These are phyloP conservation scores for Lasioglossum oenotherae DNA, from an alignment of 2,888 invertebrate species.

Conservation along the genomic window DNA sequence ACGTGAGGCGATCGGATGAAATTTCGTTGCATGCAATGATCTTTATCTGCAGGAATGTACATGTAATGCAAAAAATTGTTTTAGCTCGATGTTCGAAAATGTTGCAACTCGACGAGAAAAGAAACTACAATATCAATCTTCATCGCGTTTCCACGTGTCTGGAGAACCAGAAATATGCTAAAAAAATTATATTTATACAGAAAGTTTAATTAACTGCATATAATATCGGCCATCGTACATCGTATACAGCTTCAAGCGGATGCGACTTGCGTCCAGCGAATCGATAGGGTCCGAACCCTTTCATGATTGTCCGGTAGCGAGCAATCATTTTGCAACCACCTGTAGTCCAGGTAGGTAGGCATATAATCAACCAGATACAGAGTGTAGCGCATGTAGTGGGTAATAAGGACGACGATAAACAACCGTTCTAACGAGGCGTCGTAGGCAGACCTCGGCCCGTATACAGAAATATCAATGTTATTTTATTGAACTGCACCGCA, in stretches of 20 bases:
- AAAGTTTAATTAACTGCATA: background rate
- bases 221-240: background rate
- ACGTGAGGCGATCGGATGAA: background rate
- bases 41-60: background rate
- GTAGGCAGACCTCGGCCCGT: conserved; percentile 55
- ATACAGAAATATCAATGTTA: conserved; percentile 79
- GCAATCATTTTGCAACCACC: conserved; percentile 77
- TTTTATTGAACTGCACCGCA: conserved; percentile 74
- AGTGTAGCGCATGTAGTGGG: conserved; percentile 49
- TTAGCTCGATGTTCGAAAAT: background rate
- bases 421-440: conserved; percentile 75
- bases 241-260: background rate
- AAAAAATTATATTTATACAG: no score
- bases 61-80: background rate
- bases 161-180: no score
- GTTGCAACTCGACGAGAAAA: background rate
- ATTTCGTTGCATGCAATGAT: background rate
- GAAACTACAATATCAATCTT: background rate
- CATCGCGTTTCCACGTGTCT: no score
- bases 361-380: conserved; percentile 65
- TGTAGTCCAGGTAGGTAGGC: conserved; percentile 55
- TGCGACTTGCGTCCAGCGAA: background rate
- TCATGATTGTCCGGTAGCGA: conserved; percentile 18
- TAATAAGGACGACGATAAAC: conserved; percentile 78
- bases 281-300: background rate